A percentile compares a stretch with the other conserved stretches of the same genome.
These are phyloP conservation scores for Leptinotarsa peninsularis DNA, from an alignment of 2,888 invertebrate genomes.

Conservation along the genomic window DNA sequence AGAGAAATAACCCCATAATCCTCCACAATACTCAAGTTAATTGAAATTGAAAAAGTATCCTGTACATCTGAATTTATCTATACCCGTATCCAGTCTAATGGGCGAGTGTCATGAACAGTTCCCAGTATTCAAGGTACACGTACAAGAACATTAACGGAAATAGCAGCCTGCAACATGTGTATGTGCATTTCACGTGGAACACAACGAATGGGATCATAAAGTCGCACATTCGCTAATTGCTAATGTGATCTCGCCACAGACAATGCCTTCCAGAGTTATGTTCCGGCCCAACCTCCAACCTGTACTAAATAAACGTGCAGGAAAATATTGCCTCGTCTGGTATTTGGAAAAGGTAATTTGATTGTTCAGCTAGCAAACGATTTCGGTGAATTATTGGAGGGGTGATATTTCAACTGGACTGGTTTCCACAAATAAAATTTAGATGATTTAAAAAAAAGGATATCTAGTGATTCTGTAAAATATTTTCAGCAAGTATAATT, in stretches of 20 bases:
- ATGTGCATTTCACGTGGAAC: constrained; percentile 44
- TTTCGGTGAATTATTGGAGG: not conserved
- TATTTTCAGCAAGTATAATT: too few relatives aligned
- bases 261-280: constrained; percentile 39
- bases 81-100: constrained; percentile 32
- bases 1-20: constrained; percentile 7
- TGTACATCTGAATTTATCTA: constrained; percentile 27
- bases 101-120: constrained; percentile 31
- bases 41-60: constrained; percentile 26
- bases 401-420: too few relatives aligned
- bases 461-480: too few relatives aligned
- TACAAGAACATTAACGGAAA: constrained; percentile 39
- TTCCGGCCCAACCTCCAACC: constrained; percentile 15
- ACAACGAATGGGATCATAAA: constrained; percentile 48
- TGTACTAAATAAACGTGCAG: constrained; percentile 19
- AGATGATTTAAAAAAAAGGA: too few relatives aligned
- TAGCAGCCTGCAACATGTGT: constrained; percentile 42
- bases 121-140: constrained; percentile 34
- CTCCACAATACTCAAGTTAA: constrained; percentile 22
- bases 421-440: too few relatives aligned
- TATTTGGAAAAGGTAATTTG: constrained; percentile 17
- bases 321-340: constrained; percentile 2
- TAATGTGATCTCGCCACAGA: constrained; percentile 42
- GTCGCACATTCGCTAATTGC: constrained; percentile 49
- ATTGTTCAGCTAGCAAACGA: not conserved